Percentiles rank a stretch among this genome's conserved stretches.
Conservation (phyloP, 2,888 invertebrate genomes). For the Mesorhabditis sp. region DNA sequence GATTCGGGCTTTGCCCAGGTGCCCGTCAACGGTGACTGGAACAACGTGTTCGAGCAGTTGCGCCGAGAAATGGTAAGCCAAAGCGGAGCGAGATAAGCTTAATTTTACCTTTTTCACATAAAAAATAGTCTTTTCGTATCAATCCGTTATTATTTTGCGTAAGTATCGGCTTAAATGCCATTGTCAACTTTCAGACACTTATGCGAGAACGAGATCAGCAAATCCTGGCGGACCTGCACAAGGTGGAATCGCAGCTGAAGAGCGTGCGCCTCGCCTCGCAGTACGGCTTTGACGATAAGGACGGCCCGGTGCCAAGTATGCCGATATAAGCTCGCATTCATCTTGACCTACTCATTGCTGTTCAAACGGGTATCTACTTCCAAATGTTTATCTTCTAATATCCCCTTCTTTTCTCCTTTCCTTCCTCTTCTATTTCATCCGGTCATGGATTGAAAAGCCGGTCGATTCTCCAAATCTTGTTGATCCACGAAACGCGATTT, state of each 20-base stretch:
- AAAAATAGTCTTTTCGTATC: not conserved
- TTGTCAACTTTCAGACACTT: slow-evolving; percentile 36
- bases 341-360: no score
- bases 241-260: slow-evolving; percentile 45
- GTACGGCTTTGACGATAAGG: slow-evolving; percentile 17
- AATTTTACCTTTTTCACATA: not conserved
- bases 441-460: no score
- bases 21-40: slow-evolving; percentile 29
- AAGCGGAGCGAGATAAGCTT: slow-evolving; percentile 6
- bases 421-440: no score
- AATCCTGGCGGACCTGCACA: slow-evolving; percentile 48
- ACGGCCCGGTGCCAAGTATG: not conserved
- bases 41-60: slow-evolving; percentile 50
- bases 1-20: not conserved
- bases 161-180: not conserved
- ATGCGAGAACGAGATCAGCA: slow-evolving; percentile 52
- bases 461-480: no score
- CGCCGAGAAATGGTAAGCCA: slow-evolving; percentile 50
- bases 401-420: no score
- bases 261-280: slow-evolving; percentile 27
- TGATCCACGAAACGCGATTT: no score
- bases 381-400: no score
- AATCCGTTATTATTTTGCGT: not conserved
- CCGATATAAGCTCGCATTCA: not conserved
- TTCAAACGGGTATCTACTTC: no score